Conservation (phyloP, 2,797 vertebrate genomes). For the Parambassis ranga region DNA sequence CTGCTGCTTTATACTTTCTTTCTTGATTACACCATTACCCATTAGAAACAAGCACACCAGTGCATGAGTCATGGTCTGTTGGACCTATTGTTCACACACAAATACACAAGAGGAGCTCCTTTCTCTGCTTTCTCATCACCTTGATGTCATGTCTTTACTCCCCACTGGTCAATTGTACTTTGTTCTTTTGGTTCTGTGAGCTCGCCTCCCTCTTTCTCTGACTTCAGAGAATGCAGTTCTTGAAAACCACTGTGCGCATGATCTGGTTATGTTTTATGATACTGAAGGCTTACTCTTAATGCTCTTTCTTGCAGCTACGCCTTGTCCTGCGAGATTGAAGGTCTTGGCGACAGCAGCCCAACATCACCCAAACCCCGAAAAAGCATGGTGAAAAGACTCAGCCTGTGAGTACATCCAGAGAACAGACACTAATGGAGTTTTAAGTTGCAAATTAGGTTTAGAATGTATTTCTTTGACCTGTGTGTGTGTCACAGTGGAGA, state of each 20-base stretch:
- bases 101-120: conserved; percentile 35
- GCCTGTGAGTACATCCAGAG: conserved; percentile 85
- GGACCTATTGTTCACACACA: conserved; percentile 53
- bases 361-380: conserved; percentile 89
- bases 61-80: conserved; percentile 42
- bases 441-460: not conserved
- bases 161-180: conserved; percentile 44
- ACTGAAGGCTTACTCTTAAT: conserved; percentile 13
- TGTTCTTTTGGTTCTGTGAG: conserved; percentile 11
- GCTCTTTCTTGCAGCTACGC: conserved; percentile 79
- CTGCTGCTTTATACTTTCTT: not conserved
- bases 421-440: not conserved
- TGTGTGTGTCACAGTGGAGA: not conserved
- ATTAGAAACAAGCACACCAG: conserved; percentile 38
- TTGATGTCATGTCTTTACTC: conserved; percentile 23
- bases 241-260: not conserved
- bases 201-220: not conserved
- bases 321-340: conserved; percentile 89
- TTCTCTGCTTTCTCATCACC: conserved; percentile 3
- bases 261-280: conserved; percentile 1
- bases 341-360: conserved; percentile 83
- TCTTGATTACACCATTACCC: conserved; percentile 11
- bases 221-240: conserved; percentile 1
- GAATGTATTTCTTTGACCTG: not conserved
- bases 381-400: conserved; percentile 96